Evolutionary conservation across 1,140 invertebrate genomes (phyloP).

Genomic region (Akabosia matsudoensis): DNA sequence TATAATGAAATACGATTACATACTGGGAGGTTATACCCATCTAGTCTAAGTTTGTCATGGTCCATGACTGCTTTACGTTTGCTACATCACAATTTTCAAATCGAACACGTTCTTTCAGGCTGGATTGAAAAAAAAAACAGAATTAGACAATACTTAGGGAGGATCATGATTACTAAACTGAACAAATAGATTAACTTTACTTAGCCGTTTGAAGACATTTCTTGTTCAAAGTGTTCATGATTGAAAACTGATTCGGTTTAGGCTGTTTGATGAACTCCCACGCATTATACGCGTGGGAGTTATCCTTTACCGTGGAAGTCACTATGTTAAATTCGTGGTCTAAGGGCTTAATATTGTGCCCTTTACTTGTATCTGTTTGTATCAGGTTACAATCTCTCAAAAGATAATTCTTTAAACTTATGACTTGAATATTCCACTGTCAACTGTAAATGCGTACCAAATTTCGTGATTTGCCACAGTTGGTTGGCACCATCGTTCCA

Average conservation of each 20-base stretch:
- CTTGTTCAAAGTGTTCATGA: not conserved
- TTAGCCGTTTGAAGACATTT: not conserved
- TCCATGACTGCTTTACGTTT: not conserved
- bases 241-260: not conserved
- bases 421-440: not conserved
- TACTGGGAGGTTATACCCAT: too few relatives aligned
- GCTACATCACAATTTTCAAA: not conserved
- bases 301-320: slow-evolving; percentile 20
- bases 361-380: slow-evolving; percentile 9
- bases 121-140: not conserved
- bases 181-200: not conserved
- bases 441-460: not conserved
- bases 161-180: not conserved
- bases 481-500: slow-evolving; percentile 14
- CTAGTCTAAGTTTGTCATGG: not conserved
- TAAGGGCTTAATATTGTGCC: slow-evolving; percentile 21
- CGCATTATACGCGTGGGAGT: slow-evolving; percentile 29
- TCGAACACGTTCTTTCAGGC: not conserved
- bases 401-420: not conserved
- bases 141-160: too few relatives aligned
- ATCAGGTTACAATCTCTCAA: not conserved
- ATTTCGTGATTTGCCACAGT: slow-evolving; percentile 28
- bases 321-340: slow-evolving; percentile 30
- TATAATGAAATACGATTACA: too few relatives aligned
- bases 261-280: slow-evolving; percentile 11